Percentiles rank a stretch among this genome's conserved stretches.
phyloP scores from a whole-genome alignment of 2,797 vertebrate species.

The Intellagama lesueurii region DNA sequence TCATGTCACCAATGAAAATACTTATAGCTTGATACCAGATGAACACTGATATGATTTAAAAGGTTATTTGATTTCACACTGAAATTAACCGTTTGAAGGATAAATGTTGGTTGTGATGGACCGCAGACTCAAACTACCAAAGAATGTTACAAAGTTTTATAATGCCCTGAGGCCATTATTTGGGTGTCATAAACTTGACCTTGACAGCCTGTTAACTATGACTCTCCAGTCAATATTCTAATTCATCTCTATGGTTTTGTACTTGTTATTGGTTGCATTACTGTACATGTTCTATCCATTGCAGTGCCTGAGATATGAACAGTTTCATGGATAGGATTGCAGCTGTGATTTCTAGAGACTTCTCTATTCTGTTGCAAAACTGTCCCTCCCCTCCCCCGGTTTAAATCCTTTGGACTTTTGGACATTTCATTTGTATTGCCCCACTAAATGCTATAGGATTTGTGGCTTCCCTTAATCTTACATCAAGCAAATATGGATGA shows the following conservation, averaged over 20 bases:
- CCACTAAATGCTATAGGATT: background rate
- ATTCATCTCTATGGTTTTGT: background rate
- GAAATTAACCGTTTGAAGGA: no score
- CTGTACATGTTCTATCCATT: background rate
- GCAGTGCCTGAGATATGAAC: background rate
- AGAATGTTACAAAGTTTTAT: no score
- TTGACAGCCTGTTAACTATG: background rate
- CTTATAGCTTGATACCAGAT: no score
- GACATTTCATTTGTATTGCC: background rate
- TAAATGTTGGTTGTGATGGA: no score
- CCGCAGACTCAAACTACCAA: no score
- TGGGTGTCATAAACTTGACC: no score
- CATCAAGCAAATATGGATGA: background rate
- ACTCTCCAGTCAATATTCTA: background rate
- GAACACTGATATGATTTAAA: no score
- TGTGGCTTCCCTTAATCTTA: background rate
- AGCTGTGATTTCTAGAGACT: background rate
- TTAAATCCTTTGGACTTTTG: slow-evolving; percentile 14
- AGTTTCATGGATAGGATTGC: background rate
- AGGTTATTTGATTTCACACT: no score
- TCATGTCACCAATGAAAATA: no score
- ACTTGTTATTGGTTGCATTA: background rate
- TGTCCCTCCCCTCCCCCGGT: background rate
- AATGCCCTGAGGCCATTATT: no score
- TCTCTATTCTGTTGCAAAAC: background rate